Conservation (phyloP, 2,113 vertebrate species). For the Dolichotis patagonum region DNA sequence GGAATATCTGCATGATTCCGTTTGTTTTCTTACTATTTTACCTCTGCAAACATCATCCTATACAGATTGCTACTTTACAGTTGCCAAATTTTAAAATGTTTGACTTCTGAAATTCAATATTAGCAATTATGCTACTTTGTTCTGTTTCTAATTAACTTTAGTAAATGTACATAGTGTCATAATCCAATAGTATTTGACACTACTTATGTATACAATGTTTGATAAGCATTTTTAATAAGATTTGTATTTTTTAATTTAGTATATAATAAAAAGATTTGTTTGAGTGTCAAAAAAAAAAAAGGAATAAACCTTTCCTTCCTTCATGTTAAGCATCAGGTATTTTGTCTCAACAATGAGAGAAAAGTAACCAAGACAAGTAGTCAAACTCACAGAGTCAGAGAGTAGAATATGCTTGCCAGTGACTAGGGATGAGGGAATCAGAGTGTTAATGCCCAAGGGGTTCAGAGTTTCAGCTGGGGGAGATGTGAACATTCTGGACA, state of each 20-base stretch:
- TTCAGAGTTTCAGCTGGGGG: not conserved
- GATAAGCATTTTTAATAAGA: conserved; percentile 90
- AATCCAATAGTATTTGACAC: conserved; percentile 84
- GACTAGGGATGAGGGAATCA: rapidly evolving
- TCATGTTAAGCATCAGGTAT: no score
- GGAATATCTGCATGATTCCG: conserved; percentile 81
- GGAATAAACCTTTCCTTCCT: no score
- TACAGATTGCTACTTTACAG: conserved; percentile 81
- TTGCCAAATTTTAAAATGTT: conserved; percentile 84
- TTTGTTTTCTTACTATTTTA: conserved; percentile 80
- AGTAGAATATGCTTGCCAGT: not conserved
- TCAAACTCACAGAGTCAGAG: not conserved
- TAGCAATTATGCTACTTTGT: conserved; percentile 79
- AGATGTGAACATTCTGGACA: not conserved
- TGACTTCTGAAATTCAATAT: conserved; percentile 75
- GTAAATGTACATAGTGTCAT: conserved; percentile 85
- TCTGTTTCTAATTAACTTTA: conserved; percentile 80
- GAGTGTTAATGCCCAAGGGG: not conserved
- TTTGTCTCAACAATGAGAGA: no score
- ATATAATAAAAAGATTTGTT: conserved; percentile 89
- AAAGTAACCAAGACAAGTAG: no score
- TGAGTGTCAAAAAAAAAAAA: conserved; percentile 74
- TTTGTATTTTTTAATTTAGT: conserved; percentile 90
- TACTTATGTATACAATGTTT: conserved; percentile 87
- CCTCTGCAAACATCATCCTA: conserved; percentile 78